Conservation (phyloP, 2,888 invertebrate genomes). For the Conomelus anceps region DNA sequence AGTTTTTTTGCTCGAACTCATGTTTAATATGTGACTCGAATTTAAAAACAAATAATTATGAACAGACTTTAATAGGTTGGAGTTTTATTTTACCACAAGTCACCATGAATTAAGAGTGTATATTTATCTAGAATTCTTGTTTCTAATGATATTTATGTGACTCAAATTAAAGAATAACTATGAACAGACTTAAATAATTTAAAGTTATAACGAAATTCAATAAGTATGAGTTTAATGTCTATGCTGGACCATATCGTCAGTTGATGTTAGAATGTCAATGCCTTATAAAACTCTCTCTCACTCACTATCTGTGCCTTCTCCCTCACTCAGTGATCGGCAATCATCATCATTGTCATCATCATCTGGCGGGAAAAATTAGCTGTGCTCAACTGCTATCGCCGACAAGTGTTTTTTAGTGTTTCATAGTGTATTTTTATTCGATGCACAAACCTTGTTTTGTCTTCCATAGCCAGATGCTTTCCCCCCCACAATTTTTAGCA, state of each 20-base stretch:
- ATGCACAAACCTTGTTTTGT: background rate
- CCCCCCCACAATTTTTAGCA: background rate
- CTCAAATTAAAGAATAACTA: background rate
- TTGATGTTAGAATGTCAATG: background rate
- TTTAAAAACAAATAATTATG: no score
- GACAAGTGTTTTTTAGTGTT: slow-evolving; percentile 6
- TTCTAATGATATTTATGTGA: background rate
- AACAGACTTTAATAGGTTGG: no score
- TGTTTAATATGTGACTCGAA: no score
- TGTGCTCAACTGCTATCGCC: slow-evolving; percentile 10
- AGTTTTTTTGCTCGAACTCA: no score
- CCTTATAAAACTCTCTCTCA: background rate
- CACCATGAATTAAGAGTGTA: background rate
- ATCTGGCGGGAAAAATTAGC: background rate
- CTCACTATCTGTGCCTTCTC: slow-evolving; percentile 25
- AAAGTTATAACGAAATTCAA: background rate
- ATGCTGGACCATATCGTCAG: background rate
- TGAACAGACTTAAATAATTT: background rate
- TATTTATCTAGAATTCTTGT: background rate
- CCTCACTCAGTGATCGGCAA: slow-evolving; percentile 23
- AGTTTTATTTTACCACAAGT: background rate
- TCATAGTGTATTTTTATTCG: slow-evolving; percentile 13
- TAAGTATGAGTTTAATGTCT: no score
- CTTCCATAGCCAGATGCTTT: background rate
- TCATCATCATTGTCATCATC: slow-evolving; percentile 32